Conservation (phyloP, 2,888 invertebrate species). For the Brachynemurus nebulosus region DNA sequence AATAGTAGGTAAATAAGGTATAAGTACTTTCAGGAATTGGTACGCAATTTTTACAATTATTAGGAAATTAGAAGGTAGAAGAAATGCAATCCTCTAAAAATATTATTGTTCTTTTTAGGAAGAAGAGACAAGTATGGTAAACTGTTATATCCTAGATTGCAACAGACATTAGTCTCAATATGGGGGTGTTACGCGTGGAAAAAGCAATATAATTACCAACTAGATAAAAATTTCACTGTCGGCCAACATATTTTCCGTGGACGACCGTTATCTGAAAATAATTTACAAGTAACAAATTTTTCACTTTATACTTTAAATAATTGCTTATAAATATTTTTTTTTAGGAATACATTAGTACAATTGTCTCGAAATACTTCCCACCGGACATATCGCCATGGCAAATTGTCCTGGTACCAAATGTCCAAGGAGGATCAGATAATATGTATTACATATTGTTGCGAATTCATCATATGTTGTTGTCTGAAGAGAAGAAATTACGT, state of each 20-base stretch:
- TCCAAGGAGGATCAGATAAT: constrained; percentile 34
- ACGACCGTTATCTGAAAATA: constrained; percentile 51
- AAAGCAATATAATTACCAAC: constrained; percentile 38
- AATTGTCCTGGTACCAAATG: constrained; percentile 53
- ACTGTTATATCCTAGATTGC: constrained; percentile 49
- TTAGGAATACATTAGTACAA: constrained; percentile 64
- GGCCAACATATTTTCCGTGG: constrained; percentile 52
- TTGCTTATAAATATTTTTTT: constrained; percentile 18
- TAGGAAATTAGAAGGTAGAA: constrained; percentile 22
- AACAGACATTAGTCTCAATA: constrained; percentile 50
- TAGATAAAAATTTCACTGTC: constrained; percentile 56
- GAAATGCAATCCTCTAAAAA: constrained; percentile 19
- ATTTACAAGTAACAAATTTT: constrained; percentile 47
- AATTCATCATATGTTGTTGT: constrained; percentile 60
- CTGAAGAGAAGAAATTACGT: constrained; percentile 53
- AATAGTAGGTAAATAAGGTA: constrained; percentile 9
- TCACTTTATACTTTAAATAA: neutral
- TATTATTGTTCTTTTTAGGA: constrained; percentile 28
- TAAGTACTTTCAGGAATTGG: constrained; percentile 29
- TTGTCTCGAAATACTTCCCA: constrained; percentile 63
- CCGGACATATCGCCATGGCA: constrained; percentile 67
- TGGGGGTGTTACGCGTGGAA: constrained; percentile 73
- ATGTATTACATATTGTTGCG: constrained; percentile 55
- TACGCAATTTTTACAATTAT: constrained; percentile 24
- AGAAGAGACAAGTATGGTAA: constrained; percentile 42